Conservation (phyloP, 2,797 vertebrate species). For the Pantherophis vulpinus region DNA sequence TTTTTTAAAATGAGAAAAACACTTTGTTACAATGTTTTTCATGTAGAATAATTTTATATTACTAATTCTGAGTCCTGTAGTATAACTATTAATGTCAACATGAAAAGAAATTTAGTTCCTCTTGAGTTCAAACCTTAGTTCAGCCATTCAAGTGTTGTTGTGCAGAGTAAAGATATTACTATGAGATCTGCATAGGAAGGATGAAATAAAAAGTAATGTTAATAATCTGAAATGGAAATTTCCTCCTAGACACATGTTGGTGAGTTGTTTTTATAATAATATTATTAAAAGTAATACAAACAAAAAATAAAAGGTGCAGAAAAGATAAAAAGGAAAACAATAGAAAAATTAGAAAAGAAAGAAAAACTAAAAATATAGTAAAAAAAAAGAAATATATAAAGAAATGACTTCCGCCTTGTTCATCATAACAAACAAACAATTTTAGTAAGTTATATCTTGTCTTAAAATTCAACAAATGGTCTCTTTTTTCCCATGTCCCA, state of each 20-base stretch:
- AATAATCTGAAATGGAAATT: background rate
- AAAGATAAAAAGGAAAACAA: background rate
- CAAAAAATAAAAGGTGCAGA: background rate
- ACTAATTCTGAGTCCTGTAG: background rate
- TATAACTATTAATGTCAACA: background rate
- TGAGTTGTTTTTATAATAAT: background rate
- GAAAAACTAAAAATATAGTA: background rate
- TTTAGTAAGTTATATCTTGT: background rate
- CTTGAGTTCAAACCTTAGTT: background rate
- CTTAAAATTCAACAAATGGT: background rate
- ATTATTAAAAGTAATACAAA: background rate
- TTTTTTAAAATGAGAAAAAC: slow-evolving; percentile 1
- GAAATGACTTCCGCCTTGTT: background rate
- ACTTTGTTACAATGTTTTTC: slow-evolving; percentile 2
- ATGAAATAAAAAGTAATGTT: background rate
- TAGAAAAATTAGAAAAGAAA: background rate
- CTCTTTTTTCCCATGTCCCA: background rate
- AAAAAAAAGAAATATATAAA: background rate
- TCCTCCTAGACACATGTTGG: background rate
- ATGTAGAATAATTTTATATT: background rate
- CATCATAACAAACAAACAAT: background rate
- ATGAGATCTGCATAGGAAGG: background rate
- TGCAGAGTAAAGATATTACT: background rate
- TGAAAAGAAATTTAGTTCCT: background rate
- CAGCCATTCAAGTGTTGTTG: background rate